Conservation (phyloP, 2,113 vertebrate genomes). For the Columba janthina region DNA sequence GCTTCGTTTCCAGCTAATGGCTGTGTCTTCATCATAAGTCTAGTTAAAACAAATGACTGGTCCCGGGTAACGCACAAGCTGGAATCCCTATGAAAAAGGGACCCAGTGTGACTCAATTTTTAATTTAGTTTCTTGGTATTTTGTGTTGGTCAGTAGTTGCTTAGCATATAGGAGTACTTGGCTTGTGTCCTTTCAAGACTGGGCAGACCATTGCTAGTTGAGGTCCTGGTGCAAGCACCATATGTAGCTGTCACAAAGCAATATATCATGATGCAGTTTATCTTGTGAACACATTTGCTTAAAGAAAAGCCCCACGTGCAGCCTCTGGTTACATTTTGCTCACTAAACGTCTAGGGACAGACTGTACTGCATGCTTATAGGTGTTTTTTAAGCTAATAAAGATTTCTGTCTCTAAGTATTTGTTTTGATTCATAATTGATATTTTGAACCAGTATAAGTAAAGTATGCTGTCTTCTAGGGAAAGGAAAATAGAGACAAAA, state of each 20-base stretch:
- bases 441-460: background rate
- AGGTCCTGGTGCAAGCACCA: background rate
- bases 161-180: background rate
- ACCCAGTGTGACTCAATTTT: fast-evolving
- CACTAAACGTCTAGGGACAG: background rate
- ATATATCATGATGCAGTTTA: background rate
- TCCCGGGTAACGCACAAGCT: background rate
- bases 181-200: background rate
- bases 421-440: background rate
- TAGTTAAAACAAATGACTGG: background rate
- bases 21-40: background rate
- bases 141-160: background rate
- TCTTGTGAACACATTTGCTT: background rate
- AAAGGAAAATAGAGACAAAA: background rate
- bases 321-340: background rate
- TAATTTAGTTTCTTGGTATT: background rate
- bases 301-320: background rate
- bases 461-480: background rate
- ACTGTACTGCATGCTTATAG: background rate
- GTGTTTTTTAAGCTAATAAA: background rate
- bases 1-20: background rate
- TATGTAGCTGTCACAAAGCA: background rate
- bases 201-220: background rate
- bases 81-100: background rate
- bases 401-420: background rate